phyloP scores from a whole-genome alignment of 2,888 invertebrate genomes.

The Yponomeuta evonymella region DNA sequence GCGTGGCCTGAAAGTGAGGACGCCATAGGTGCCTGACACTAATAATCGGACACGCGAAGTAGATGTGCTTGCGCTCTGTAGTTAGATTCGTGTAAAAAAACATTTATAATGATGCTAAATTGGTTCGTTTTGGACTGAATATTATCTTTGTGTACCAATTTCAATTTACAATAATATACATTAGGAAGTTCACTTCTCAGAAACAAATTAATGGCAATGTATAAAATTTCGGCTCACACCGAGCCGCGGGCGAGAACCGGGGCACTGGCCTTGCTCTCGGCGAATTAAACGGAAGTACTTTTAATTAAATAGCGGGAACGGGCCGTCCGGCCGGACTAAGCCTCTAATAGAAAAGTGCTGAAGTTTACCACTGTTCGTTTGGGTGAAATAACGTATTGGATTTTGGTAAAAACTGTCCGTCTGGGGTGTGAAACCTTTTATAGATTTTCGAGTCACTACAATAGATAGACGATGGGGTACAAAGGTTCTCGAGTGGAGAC shows the following conservation, averaged over 20 bases:
- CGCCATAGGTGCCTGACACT: no score
- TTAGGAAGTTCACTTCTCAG: neutral
- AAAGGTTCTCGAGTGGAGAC: no score
- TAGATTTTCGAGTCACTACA: neutral
- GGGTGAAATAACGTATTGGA: slow-evolving; percentile 9
- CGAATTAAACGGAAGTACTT: neutral
- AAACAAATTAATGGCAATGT: neutral
- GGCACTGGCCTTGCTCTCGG: neutral
- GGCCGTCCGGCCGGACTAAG: neutral
- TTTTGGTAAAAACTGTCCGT: neutral
- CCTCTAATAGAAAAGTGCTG: slow-evolving; percentile 10
- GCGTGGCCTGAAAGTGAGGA: no score
- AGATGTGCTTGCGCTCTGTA: no score
- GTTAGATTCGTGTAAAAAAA: no score
- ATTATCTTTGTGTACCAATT: no score
- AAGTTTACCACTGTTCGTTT: slow-evolving; percentile 8
- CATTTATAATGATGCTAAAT: no score
- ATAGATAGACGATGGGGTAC: no score
- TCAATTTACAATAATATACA: no score
- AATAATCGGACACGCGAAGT: no score
- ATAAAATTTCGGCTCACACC: neutral
- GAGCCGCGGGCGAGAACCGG: neutral
- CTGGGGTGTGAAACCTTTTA: neutral
- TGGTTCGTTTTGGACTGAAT: no score
- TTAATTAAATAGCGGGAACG: neutral